Base-by-base conservation (phyloP, 2,888 invertebrate genomes). In the Embidobia sp. region DNA sequence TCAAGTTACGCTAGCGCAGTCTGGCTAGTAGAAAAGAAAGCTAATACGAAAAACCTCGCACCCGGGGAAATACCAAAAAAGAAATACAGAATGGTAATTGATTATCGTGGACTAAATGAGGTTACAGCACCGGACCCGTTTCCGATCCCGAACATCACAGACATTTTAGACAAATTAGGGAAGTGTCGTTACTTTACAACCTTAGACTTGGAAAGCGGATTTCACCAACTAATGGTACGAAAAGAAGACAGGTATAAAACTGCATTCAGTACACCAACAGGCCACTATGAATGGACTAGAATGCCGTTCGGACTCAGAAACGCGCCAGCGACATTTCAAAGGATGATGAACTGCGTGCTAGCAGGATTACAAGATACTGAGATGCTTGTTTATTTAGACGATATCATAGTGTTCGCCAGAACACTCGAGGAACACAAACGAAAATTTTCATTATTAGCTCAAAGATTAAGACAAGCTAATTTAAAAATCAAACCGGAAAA, bases 281-380 rank as follows among this genome's bases (percentile, higher is more conserved):
- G 40, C 1, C 18, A 40, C 18, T 40, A 8, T 8, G 18, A 16
- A 2, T 40, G 40, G 40, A 40, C 15, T 8, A 15, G 40, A 18
- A 6, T 40, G 5, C 40, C 40, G 8, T 40, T 40, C 8, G 18
- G 7, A 7, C 40, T 89, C n/a, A n/a, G n/a, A n/a, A n/a, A n/a
- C n/a, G n/a, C n/a, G n/a, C n/a, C n/a, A n/a, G n/a, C n/a, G n/a
- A n/a, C n/a, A 0, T 89, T 90, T 53, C 89, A 89, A 79, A 49
- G 88, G 2, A 66, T 86, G 13, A 89, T 89, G 88, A 59, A 70
- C 4, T 18, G 74, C 15, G 79, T 81, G 66, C 78, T 81, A n/a
- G 74, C 78, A 8, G 83, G 82, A 0, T 33, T 85, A 3, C 82
- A 82, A 40, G 80, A 55, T 0, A 31, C 16, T 7, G 63, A 75